Evolutionary conservation across 2,113 vertebrate genomes (phyloP).

Genomic region (Lonchura striata): DNA sequence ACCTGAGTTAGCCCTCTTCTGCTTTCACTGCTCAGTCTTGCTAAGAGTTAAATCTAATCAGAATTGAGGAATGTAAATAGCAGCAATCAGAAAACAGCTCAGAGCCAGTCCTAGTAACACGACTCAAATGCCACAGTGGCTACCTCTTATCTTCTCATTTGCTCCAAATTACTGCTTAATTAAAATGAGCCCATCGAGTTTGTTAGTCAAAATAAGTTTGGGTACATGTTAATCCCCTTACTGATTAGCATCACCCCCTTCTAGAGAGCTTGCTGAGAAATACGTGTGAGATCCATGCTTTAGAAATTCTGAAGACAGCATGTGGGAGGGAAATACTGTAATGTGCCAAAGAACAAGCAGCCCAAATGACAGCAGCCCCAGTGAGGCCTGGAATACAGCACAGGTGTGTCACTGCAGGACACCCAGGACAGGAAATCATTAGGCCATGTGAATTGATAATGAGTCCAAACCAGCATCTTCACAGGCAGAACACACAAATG

Average conservation of each 20-base stretch:
- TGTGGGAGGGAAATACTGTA: not conserved
- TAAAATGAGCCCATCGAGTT: not conserved
- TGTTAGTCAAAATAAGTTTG: not conserved
- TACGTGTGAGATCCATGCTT: fast-evolving
- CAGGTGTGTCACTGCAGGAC: conserved; percentile 9
- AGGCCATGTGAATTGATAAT: not conserved
- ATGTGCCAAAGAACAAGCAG: not conserved
- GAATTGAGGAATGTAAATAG: not conserved
- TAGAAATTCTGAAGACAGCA: not conserved
- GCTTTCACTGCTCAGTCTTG: not conserved
- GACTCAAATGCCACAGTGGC: not conserved
- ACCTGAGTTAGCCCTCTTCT: not conserved
- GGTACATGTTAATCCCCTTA: not conserved
- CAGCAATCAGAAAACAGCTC: not conserved
- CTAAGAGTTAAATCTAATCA: not conserved
- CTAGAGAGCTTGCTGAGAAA: not conserved
- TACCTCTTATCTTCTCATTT: conserved; percentile 15
- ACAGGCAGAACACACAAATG: conserved; percentile 42
- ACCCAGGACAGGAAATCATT: conserved; percentile 21
- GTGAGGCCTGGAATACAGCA: not conserved
- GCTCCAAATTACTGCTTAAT: conserved; percentile 26
- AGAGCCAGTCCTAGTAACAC: not conserved
- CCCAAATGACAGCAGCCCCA: not conserved
- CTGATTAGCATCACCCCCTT: not conserved
- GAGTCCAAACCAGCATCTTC: not conserved